Evolutionary conservation across 2,888 invertebrate genomes (phyloP), one percentile per base, ranked within the genome.

Genomic region (Dasypogon diadema): DNA sequence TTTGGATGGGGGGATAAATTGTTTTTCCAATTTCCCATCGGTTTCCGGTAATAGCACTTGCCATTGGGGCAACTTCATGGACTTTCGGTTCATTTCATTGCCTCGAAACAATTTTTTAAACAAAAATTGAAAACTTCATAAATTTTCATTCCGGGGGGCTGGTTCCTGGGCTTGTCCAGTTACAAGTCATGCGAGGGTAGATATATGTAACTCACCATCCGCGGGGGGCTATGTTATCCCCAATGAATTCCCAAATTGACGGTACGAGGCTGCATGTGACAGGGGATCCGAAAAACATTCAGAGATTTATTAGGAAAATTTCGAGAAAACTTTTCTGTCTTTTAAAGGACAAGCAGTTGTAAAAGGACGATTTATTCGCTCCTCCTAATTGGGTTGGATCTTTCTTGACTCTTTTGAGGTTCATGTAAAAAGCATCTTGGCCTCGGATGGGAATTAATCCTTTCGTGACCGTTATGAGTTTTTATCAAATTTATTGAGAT

Each of bases 1-100:
- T 46, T 14, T 46, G 22, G 46, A 60, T 21, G 2, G 21, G n/a
- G 60, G n/a, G 37, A 60, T 37, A 60, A 46, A 65, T 65, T 65
- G 65, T 65, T 65, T 65, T 18, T 46, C 14, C 65, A 65, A 65
- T 65, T 65, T 65, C 65, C 48, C 22, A 65, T 65, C n/a, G 48
- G 46, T 65, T 65, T 65, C 65, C 65, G 65, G 65, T 22, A 65
- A 24, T 18, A 26, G 24, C 5, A 4, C 16, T 65, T 22, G 22
- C 10, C 8, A 12, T 12, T n/a, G 6, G 42, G 42, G n/a, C 8
- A 12, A 42, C 12, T 42, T 12, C 42, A 6, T 6, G 1, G 2
- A 42, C 42, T 42, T 12, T n/a, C 42, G 42, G 2, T 12, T 42
- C 10, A 18, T 14, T 5, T 51, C 21, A 51, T 16, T 48, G 51